Evolutionary conservation across 2,797 vertebrate genomes (phyloP).

Genomic region (Fundulus diaphanus): DNA sequence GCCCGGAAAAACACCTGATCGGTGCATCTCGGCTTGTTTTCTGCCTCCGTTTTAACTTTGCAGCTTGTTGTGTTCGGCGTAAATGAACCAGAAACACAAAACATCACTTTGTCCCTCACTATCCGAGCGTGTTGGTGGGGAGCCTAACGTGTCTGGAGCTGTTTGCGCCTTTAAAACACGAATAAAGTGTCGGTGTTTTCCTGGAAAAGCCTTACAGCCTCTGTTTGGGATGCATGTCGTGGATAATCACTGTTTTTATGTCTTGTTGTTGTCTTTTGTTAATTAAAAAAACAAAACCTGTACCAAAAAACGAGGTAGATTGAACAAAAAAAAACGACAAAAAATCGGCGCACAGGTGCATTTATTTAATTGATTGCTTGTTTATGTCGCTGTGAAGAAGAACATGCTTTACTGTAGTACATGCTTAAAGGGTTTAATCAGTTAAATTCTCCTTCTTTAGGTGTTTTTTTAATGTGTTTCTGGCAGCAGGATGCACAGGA

Average conservation of each 20-base stretch:
- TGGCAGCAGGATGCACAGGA: not conserved
- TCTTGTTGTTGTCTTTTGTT: not conserved
- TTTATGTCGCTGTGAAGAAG: no score
- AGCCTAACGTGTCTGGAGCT: conserved; percentile 14
- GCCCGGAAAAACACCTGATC: not conserved
- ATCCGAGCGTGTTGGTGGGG: conserved; percentile 22
- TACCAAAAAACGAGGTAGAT: no score
- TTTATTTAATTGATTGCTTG: no score
- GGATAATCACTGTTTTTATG: not conserved
- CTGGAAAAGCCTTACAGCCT: conserved; percentile 7
- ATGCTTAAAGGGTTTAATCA: not conserved
- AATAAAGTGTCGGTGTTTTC: not conserved
- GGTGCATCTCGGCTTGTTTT: conserved; percentile 8
- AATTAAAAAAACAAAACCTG: not conserved
- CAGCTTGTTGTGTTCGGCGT: conserved; percentile 7
- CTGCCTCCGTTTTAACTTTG: conserved; percentile 20
- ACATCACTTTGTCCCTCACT: conserved; percentile 19
- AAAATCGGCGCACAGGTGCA: no score
- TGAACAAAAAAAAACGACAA: no score
- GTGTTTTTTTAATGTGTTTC: not conserved
- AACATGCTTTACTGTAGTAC: not conserved
- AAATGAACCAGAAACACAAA: no score
- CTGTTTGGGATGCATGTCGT: conserved; percentile 10
- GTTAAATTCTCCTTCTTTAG: not conserved
- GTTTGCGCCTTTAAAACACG: conserved; percentile 21